A percentile compares a stretch with the other conserved stretches of the same genome.
These are phyloP conservation scores for Ophion slaviceki DNA, from an alignment of 2,888 invertebrate species.

Conservation along the genomic window DNA sequence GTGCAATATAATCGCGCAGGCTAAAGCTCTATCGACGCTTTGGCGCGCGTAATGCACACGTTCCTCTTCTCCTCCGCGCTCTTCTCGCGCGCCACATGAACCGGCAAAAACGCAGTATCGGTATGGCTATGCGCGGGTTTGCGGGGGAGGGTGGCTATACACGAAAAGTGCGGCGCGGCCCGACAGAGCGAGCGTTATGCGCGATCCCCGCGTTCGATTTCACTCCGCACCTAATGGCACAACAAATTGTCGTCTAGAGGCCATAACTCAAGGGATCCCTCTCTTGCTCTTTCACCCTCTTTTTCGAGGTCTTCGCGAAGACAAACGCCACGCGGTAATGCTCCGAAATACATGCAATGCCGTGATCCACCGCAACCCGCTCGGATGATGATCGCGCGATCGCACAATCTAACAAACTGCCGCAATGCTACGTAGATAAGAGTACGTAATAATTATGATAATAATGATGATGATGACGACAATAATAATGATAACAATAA, in stretches of 20 bases:
- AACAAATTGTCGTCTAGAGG: slow-evolving; percentile 75
- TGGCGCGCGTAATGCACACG: slow-evolving; percentile 45
- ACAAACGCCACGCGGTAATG: slow-evolving; percentile 43
- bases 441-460: slow-evolving; percentile 34
- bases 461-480: slow-evolving; percentile 2
- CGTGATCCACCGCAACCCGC: slow-evolving; percentile 34
- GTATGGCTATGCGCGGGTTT: not conserved
- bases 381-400: not conserved
- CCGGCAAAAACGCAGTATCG: not conserved
- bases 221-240: slow-evolving; percentile 72
- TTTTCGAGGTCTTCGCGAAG: slow-evolving; percentile 3
- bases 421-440: slow-evolving; percentile 40
- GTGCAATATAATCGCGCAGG: slow-evolving; percentile 40
- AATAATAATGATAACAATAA: not conserved
- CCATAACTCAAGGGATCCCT: slow-evolving; percentile 68
- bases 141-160: not conserved
- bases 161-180: slow-evolving; percentile 35
- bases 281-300: slow-evolving; percentile 42
- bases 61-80: not conserved
- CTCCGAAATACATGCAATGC: slow-evolving; percentile 27
- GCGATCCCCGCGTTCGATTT: slow-evolving; percentile 75
- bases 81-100: too few relatives aligned
- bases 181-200: slow-evolving; percentile 60
- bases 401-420: slow-evolving; percentile 55
- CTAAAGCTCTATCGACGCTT: slow-evolving; percentile 52